Evolutionary conservation across 2,113 vertebrate genomes (phyloP).

Genomic region (Opisthocomus hoazin): DNA sequence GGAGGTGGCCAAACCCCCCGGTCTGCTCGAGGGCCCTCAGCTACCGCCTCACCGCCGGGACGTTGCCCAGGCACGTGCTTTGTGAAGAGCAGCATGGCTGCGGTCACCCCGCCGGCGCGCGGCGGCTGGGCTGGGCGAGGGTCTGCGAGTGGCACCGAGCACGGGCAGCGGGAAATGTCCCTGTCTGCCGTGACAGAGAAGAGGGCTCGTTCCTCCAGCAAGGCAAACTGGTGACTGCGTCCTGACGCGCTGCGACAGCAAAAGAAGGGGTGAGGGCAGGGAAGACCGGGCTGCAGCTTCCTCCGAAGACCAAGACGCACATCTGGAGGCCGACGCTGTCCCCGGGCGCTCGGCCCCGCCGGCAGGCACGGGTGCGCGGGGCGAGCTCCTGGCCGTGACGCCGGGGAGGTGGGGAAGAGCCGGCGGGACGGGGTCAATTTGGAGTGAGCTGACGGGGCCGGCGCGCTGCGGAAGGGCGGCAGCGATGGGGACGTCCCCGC

Average conservation of each 20-base stretch:
- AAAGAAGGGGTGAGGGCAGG: not conserved
- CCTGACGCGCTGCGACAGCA: not conserved
- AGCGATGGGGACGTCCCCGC: not conserved
- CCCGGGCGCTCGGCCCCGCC: rapidly evolving
- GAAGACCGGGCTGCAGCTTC: not conserved
- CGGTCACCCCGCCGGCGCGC: not conserved
- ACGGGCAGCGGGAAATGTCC: not conserved
- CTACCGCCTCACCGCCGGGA: not conserved
- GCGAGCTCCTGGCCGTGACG: rapidly evolving
- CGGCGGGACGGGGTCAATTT: not conserved
- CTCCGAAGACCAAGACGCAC: not conserved
- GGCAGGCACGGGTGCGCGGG: rapidly evolving
- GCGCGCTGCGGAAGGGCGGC: not conserved
- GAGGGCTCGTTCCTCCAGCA: not conserved
- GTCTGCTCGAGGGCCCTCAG: not conserved
- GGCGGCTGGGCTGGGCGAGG: not conserved
- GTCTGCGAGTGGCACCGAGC: not conserved
- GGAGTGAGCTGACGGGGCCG: not conserved
- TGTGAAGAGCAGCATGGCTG: not conserved
- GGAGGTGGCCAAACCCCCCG: not conserved
- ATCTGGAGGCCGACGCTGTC: not conserved
- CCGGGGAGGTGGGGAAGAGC: not conserved
- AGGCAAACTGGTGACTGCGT: not conserved
- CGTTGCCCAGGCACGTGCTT: not conserved
- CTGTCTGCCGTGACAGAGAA: not conserved